These are phyloP conservation scores for Papilio xuthus DNA, from an alignment of 1,140 invertebrate genomes.

Conservation along the genomic window DNA sequence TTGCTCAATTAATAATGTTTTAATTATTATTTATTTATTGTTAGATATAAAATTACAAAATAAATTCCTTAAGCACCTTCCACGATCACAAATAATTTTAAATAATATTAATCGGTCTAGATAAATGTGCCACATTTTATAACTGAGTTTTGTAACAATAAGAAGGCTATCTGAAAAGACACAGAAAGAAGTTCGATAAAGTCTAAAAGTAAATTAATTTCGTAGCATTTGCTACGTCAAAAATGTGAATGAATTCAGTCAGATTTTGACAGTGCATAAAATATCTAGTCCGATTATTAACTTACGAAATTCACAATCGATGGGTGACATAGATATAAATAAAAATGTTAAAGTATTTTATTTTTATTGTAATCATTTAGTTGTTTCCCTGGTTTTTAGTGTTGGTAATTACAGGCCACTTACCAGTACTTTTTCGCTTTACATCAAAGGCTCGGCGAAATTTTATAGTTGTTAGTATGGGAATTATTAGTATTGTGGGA, in stretches of 20 bases:
- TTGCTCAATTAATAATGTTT: constrained; percentile 1
- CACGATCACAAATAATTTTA: too few species aligned
- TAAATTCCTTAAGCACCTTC: too few species aligned
- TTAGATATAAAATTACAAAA: not conserved
- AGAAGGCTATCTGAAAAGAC: too few species aligned
- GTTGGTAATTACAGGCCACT: constrained; percentile 22
- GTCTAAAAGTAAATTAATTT: too few species aligned
- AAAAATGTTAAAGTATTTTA: not conserved
- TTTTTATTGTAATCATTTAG: not conserved
- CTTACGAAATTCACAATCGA: not conserved
- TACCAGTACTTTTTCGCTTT: constrained; percentile 23
- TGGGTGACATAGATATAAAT: constrained; percentile 1
- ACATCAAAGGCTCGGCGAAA: constrained; percentile 46
- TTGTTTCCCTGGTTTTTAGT: not conserved
- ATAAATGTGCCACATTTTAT: too few species aligned
- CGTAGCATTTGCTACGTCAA: too few species aligned
- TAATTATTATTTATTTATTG: constrained; percentile 21
- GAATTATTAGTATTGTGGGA: constrained; percentile 67
- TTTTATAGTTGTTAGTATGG: constrained; percentile 47
- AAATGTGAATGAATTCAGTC: too few species aligned
- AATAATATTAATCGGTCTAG: too few species aligned
- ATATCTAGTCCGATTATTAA: not conserved
- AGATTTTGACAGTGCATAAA: too few species aligned
- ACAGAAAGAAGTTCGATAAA: too few species aligned
- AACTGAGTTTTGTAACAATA: too few species aligned